These are phyloP conservation scores for Scaeva pyrastri DNA, from an alignment of 2,888 invertebrate genomes.

Conservation along the genomic window DNA sequence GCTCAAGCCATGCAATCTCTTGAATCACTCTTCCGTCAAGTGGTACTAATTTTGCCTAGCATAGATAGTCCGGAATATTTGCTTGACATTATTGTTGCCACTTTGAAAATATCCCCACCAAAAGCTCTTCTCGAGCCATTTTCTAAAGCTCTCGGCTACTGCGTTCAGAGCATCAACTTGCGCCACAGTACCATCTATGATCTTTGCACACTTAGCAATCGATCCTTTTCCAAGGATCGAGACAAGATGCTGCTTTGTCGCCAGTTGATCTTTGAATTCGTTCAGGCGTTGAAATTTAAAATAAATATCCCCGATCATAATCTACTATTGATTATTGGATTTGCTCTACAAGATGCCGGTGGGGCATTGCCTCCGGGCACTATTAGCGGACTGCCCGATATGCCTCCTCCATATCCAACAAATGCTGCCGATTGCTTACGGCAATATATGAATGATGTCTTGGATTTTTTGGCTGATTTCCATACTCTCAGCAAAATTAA, in stretches of 20 bases:
- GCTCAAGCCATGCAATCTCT: conserved; percentile 92
- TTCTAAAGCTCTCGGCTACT: conserved; percentile 96
- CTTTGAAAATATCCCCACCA: conserved; percentile 91
- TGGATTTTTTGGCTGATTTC: conserved; percentile 98
- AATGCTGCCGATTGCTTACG: conserved; percentile 97
- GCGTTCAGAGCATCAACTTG: conserved; percentile 94
- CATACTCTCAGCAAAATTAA: conserved; percentile 98
- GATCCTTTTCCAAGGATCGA: conserved; percentile 95
- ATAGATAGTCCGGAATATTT: conserved; percentile 89
- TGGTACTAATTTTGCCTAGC: conserved; percentile 88
- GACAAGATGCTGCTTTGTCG: conserved; percentile 97
- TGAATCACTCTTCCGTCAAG: conserved; percentile 93
- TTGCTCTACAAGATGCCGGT: conserved; percentile 96
- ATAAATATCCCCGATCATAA: conserved; percentile 97
- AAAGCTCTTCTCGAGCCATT: conserved; percentile 95
- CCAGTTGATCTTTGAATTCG: conserved; percentile 96
- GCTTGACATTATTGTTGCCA: conserved; percentile 90
- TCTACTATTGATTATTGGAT: conserved; percentile 94
- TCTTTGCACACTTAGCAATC: conserved; percentile 94
- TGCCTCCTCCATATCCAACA: conserved; percentile 86
- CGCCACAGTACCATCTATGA: conserved; percentile 92
- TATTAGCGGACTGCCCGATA: conserved; percentile 85
- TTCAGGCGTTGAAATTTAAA: conserved; percentile 98
- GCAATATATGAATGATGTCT: conserved; percentile 94
- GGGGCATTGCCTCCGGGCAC: conserved; percentile 92